Evolutionary conservation across 2,113 vertebrate genomes (phyloP).

Genomic region (Corvus hawaiiensis): DNA sequence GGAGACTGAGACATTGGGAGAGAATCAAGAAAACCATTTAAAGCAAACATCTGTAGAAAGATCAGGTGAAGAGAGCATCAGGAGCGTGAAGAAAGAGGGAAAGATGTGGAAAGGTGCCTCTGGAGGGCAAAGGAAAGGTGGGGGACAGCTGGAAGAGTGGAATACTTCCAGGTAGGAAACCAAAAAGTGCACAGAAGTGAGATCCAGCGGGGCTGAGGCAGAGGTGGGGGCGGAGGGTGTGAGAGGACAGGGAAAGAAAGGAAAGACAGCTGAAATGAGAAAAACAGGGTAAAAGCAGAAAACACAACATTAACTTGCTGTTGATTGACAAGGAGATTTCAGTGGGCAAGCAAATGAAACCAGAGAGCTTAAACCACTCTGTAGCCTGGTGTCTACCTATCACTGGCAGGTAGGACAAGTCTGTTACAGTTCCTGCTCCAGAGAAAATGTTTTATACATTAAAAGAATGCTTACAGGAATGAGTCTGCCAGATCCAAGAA

Average conservation of each 20-base stretch:
- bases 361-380: neutral
- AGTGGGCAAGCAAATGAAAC: neutral
- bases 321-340: neutral
- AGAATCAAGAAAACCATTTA: conserved; percentile 44
- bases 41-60: conserved; percentile 34
- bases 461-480: neutral
- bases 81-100: conserved; percentile 28
- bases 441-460: neutral
- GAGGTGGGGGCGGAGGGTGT: rapidly evolving
- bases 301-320: neutral
- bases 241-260: neutral
- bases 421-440: neutral
- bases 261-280: neutral
- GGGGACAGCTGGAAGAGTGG: conserved; percentile 55
- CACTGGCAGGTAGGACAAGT: neutral
- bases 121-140: conserved; percentile 51
- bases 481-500: neutral
- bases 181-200: neutral
- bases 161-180: conserved; percentile 49
- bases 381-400: neutral
- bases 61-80: conserved; percentile 14
- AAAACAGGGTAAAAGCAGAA: neutral
- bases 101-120: conserved; percentile 50
- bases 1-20: conserved; percentile 13
- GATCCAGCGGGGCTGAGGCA: neutral